Evolutionary conservation across 1,140 invertebrate species (phyloP), one percentile per base, ranked within the genome.

Genomic region (Cyphomyrmex costatus): DNA sequence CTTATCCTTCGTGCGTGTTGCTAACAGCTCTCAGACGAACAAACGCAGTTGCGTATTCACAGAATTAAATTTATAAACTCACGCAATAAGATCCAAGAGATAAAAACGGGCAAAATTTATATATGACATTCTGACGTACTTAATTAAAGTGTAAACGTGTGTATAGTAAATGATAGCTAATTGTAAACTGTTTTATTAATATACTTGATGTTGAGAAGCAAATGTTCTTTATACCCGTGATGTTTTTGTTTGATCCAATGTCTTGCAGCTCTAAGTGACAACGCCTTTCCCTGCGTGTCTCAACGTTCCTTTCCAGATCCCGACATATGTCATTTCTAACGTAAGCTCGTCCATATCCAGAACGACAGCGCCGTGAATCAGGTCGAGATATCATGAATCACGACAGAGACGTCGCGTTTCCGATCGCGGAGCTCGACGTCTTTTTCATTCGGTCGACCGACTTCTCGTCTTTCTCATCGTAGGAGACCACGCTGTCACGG

Each of bases 371-470:
- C 36, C 73, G 56, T 70, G 80, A 89, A 76, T 74, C 82, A 73
- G 87, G 46, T 66, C 51, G 79, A 33, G 82, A 79, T 68, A 63
- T 79, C 83, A 79, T 85, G 74, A 85, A 85, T 79, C 83, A 79
- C 36, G 65, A 77, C 58, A 42, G 49, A 42, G 51, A 73, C 49
- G 79, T 85, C 79, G 61, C 56, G 56, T 30, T 21, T n/a, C 33
- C 33, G 77, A 70, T 80, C 53, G 6, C 58, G 65, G 21, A 36
- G 74, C 36, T 6, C 65, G 65, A 85, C 76, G 82, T 86, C 70
- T 88, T 86, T 89, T 86, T 86, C 77, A 63, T 19, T 74, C 51
- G 53, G 16, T 70, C 85, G 87, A 80, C 73, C 88, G 71, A 86
- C 77, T 88, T 86, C 79, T 73, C 77, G n/a, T 84, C 70, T 76